Evolutionary conservation across 2,888 invertebrate genomes (phyloP).

Genomic region (Junonia oenone): DNA sequence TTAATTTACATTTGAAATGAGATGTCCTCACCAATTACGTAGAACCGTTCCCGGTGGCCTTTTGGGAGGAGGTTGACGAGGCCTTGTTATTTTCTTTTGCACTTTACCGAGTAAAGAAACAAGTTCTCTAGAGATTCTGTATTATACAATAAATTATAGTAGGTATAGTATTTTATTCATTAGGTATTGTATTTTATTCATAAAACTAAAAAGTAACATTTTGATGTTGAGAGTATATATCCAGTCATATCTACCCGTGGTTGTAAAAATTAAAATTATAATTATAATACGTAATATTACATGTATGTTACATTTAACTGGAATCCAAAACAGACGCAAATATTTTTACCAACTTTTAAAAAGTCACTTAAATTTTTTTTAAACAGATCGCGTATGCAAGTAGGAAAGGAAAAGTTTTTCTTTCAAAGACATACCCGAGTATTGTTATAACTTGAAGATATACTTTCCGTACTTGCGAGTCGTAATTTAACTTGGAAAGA

Average conservation of each 20-base stretch:
- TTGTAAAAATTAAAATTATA: too few relatives aligned
- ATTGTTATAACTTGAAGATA: neutral
- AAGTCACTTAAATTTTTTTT: neutral
- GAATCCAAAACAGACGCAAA: neutral
- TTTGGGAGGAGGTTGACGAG: neutral
- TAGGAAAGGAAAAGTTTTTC: neutral
- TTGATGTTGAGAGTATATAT: too few relatives aligned
- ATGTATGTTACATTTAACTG: too few relatives aligned
- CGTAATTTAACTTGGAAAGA: neutral
- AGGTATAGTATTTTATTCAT: too few relatives aligned
- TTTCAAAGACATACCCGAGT: neutral
- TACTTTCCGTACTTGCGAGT: neutral
- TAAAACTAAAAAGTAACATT: too few relatives aligned
- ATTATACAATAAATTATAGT: too few relatives aligned
- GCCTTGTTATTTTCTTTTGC: neutral
- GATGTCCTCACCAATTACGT: conserved; percentile 2
- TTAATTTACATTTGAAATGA: conserved; percentile 1
- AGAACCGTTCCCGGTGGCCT: neutral
- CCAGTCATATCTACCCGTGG: too few relatives aligned
- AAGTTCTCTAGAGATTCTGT: neutral
- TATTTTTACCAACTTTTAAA: neutral
- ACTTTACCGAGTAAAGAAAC: neutral
- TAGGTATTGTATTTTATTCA: too few relatives aligned
- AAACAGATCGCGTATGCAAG: neutral
- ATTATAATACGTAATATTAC: too few relatives aligned